Evolutionary conservation across 2,797 vertebrate species (phyloP).

Genomic region (Pelochelys cantorii): DNA sequence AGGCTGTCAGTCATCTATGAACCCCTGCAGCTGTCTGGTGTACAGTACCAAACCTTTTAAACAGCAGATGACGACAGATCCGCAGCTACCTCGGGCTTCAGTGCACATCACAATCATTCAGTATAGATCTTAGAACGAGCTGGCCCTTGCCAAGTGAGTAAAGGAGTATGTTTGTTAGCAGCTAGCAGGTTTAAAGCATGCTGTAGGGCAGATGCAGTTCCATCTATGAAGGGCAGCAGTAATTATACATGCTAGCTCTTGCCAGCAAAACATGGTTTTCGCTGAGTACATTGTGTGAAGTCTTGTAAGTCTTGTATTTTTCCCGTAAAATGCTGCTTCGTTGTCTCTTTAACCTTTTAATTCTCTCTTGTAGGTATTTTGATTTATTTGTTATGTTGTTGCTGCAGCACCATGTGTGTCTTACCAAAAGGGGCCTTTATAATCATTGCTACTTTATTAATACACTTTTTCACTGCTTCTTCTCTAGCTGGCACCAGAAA

Average conservation of each 20-base stretch:
- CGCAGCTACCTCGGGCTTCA: rapidly evolving
- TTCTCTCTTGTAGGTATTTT: not conserved
- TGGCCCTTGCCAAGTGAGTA: not conserved
- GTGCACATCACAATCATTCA: not conserved
- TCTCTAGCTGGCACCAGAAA: conserved; percentile 92
- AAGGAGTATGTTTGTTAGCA: not conserved
- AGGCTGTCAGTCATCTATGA: not conserved
- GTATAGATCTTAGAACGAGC: not conserved
- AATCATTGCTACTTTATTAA: not conserved
- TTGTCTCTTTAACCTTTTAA: not conserved
- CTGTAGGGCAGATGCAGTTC: not conserved
- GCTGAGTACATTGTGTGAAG: not conserved
- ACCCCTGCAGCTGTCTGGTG: rapidly evolving
- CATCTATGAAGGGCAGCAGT: not conserved
- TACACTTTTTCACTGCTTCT: not conserved
- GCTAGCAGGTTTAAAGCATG: not conserved
- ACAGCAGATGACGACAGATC: rapidly evolving
- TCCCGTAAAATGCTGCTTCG: not conserved
- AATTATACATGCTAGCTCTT: not conserved
- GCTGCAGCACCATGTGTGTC: not conserved
- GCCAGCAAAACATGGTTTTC: not conserved
- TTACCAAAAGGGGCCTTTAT: rapidly evolving
- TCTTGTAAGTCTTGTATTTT: not conserved
- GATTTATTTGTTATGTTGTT: not conserved
- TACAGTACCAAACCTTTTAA: rapidly evolving